Conservation (phyloP, 2,113 vertebrate genomes). For the Apteryx mantelli region DNA sequence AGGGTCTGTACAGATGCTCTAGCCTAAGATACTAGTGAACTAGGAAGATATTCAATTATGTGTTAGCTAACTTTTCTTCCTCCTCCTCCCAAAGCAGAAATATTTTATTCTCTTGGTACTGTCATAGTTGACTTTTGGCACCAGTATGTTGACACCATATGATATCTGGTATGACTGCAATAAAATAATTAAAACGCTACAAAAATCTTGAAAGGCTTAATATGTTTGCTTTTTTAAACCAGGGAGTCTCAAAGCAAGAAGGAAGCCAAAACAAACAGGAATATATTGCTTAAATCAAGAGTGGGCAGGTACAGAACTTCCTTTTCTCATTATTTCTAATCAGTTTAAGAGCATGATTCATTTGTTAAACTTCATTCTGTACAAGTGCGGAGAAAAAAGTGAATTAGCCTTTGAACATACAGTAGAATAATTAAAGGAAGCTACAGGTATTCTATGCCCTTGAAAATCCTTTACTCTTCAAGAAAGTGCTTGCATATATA, state of each 20-base stretch:
- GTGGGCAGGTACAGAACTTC: slow-evolving; percentile 36
- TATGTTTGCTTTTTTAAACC: not conserved
- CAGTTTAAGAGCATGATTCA: slow-evolving; percentile 52
- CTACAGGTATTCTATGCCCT: slow-evolving; percentile 16
- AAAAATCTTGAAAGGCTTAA: not conserved
- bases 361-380: slow-evolving; percentile 30
- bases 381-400: not conserved
- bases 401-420: not conserved
- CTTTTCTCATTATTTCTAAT: slow-evolving; percentile 62
- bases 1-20: not conserved
- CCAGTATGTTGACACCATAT: not conserved
- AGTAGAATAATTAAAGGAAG: slow-evolving; percentile 34
- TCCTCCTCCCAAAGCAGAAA: not conserved
- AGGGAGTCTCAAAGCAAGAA: not conserved
- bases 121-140: not conserved
- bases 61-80: not conserved
- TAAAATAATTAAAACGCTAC: not conserved
- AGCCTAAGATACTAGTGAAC: not conserved
- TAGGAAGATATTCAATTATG: not conserved
- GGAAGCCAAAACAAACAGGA: slow-evolving; percentile 59
- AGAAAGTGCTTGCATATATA: not conserved
- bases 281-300: slow-evolving; percentile 37
- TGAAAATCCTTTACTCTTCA: not conserved
- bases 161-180: not conserved
- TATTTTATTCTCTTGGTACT: not conserved